Percentiles rank a stretch among this genome's conserved stretches.
Evolutionary conservation across 2,888 invertebrate genomes (phyloP).

Genomic region (Pachydiplax longipennis): DNA sequence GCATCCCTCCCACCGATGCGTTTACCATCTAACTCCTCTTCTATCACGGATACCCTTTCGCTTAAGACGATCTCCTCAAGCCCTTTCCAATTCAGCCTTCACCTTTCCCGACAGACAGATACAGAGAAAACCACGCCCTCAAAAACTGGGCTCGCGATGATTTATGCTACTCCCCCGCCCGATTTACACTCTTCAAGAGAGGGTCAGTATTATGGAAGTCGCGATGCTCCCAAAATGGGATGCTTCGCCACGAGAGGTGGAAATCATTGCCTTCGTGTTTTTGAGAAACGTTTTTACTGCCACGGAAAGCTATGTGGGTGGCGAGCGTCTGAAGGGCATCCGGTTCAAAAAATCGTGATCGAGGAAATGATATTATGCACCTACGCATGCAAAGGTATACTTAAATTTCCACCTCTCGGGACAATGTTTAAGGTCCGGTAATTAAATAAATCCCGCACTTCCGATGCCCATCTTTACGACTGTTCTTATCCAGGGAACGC

Average conservation of each 20-base stretch:
- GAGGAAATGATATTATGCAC: too few species aligned
- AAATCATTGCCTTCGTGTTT: background rate
- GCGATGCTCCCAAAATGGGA: background rate
- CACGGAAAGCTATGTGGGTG: too few species aligned
- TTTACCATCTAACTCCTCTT: background rate
- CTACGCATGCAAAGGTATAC: too few species aligned
- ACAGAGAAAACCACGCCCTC: constrained; percentile 4
- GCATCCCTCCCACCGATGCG: background rate
- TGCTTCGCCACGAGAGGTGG: background rate
- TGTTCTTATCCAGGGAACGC: too few species aligned
- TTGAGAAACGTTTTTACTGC: background rate
- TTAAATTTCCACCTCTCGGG: too few species aligned
- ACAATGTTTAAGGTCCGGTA: too few species aligned
- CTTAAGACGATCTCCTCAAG: background rate
- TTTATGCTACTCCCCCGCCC: constrained; percentile 4
- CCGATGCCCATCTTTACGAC: too few species aligned
- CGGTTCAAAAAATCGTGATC: too few species aligned
- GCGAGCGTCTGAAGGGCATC: too few species aligned
- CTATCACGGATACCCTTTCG: background rate
- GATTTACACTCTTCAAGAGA: background rate
- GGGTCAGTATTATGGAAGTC: background rate
- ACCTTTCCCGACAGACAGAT: background rate
- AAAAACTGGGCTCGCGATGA: constrained; percentile 3
- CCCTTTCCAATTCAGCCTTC: constrained; percentile 39
- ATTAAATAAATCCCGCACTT: too few species aligned